phyloP scores from a whole-genome alignment of 2,888 invertebrate species.

The Himalopsyche tibetana region DNA sequence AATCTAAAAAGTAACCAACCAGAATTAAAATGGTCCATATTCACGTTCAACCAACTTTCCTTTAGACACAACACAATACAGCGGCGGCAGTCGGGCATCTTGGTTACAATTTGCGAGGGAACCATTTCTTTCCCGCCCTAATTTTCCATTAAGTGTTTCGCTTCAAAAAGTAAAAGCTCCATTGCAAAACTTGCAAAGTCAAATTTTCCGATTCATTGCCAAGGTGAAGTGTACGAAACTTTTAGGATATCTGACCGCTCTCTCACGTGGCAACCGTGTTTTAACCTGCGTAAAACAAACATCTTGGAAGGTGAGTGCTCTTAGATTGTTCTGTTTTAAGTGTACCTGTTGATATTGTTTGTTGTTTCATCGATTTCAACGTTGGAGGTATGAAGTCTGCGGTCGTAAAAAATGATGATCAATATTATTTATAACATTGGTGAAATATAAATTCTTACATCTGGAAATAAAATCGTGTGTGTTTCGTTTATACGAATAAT shows the following conservation, averaged over 20 bases:
- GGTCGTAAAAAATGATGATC: neutral
- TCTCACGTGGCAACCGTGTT: slow-evolving; percentile 46
- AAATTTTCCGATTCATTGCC: slow-evolving; percentile 53
- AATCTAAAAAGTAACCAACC: slow-evolving; percentile 63
- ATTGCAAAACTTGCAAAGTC: slow-evolving; percentile 7
- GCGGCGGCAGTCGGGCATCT: slow-evolving; percentile 59
- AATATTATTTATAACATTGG: neutral
- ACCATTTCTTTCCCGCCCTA: slow-evolving; percentile 35
- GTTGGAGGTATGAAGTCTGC: neutral
- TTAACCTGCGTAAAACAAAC: slow-evolving; percentile 43
- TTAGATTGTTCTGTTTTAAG: slow-evolving; percentile 50
- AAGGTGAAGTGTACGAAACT: slow-evolving; percentile 52
- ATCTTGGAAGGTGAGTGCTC: slow-evolving; percentile 55
- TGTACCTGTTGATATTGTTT: slow-evolving; percentile 8
- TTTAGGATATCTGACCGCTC: slow-evolving; percentile 35
- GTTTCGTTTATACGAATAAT: neutral
- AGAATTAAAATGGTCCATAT: slow-evolving; percentile 65
- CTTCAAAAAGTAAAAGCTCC: slow-evolving; percentile 17
- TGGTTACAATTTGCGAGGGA: slow-evolving; percentile 51
- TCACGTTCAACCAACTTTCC: slow-evolving; percentile 53
- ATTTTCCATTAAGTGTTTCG: slow-evolving; percentile 10
- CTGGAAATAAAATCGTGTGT: neutral
- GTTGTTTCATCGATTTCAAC: slow-evolving; percentile 44
- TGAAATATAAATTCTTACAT: neutral
- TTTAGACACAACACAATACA: slow-evolving; percentile 52